These are phyloP conservation scores for Zapus hudsonius DNA, from an alignment of 2,113 vertebrate genomes.

Conservation along the genomic window DNA sequence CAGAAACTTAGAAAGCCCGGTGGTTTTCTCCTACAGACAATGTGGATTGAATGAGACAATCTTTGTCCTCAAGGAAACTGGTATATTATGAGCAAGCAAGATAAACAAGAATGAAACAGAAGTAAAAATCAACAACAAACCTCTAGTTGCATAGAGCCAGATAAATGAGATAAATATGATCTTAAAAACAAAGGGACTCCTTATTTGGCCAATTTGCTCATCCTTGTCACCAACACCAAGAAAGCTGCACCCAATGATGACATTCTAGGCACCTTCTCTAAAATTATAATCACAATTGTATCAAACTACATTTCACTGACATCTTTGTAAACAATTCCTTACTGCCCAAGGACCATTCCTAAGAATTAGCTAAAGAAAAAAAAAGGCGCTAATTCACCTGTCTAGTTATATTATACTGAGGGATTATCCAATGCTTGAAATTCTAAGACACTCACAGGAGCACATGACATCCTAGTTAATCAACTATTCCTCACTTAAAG, in stretches of 20 bases:
- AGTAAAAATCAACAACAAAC: not conserved
- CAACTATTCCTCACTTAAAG: slow-evolving; percentile 7
- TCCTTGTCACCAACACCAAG: not conserved
- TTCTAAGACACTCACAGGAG: not conserved
- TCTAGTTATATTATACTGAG: not conserved
- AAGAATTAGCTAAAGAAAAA: not conserved
- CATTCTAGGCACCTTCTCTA: not conserved
- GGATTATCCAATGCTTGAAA: not conserved
- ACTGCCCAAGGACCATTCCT: not conserved
- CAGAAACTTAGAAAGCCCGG: not conserved
- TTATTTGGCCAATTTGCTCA: not conserved
- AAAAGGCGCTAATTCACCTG: not conserved
- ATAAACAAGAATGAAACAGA: not conserved
- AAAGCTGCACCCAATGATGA: not conserved
- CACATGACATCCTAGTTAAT: not conserved
- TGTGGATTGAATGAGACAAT: not conserved
- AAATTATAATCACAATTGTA: not conserved
- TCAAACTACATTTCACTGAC: not conserved
- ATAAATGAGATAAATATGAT: not conserved
- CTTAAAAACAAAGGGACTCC: not conserved
- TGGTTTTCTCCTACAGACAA: not conserved
- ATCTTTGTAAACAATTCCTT: not conserved
- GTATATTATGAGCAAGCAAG: not conserved
- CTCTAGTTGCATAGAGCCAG: not conserved
- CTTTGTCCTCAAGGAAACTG: not conserved